These are phyloP conservation scores for Drosophila cognata DNA, from an alignment of 2,888 invertebrate genomes.

Conservation along the genomic window DNA sequence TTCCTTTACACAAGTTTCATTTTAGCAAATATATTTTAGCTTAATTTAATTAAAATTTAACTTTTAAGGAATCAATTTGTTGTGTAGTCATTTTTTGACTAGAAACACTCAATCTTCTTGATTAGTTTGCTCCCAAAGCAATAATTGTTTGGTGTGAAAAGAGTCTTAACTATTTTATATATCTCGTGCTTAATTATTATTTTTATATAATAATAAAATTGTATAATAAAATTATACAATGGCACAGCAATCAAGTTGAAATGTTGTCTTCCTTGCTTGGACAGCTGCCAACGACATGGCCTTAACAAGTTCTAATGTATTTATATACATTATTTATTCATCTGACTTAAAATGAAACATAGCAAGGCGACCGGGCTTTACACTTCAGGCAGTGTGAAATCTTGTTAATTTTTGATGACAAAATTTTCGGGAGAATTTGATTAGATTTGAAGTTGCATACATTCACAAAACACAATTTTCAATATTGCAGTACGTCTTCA, in stretches of 20 bases:
- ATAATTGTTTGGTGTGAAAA: background rate
- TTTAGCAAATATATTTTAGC: background rate
- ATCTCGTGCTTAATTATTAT: background rate
- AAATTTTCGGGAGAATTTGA: background rate
- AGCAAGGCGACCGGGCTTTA: background rate
- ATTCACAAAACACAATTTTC: background rate
- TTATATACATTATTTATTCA: background rate
- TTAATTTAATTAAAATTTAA: background rate
- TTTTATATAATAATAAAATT: too few relatives aligned
- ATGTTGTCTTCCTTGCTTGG: background rate
- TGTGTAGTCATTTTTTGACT: background rate
- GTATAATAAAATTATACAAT: background rate
- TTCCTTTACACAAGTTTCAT: background rate
- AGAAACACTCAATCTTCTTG: background rate
- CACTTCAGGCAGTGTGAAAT: background rate
- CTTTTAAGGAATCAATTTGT: background rate
- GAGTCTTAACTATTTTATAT: background rate
- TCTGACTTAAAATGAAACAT: background rate
- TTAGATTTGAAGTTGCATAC: background rate
- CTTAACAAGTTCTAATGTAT: background rate
- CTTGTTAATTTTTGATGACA: background rate
- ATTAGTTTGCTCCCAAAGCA: background rate
- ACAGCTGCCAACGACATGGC: background rate
- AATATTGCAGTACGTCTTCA: background rate
- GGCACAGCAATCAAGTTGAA: background rate